Percentiles rank a stretch among this genome's conserved stretches.
phyloP scores from a whole-genome alignment of 2,888 invertebrate genomes.

The Xanthorhoe designata region DNA sequence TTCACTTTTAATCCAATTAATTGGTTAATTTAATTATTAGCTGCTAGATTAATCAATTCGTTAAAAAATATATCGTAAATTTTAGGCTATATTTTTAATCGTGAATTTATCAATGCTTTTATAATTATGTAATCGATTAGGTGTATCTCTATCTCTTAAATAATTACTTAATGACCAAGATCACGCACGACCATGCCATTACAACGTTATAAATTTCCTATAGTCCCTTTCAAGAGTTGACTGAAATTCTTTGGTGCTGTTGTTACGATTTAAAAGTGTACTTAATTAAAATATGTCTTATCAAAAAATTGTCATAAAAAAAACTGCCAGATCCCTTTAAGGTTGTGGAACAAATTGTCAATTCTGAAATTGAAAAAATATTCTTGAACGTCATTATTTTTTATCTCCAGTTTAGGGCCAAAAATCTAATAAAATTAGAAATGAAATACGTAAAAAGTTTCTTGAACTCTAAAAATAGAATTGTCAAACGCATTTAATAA shows the following conservation, averaged over 20 bases:
- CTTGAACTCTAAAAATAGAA: conserved; percentile 29
- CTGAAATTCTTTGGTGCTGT: not conserved
- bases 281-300: not conserved
- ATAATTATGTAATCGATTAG: conserved; percentile 2
- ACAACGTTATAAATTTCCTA: not conserved
- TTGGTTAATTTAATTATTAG: conserved; percentile 19
- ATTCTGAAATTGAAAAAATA: too few species aligned
- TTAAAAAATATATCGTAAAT: not conserved
- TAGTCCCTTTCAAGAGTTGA: not conserved
- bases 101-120: not conserved
- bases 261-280: not conserved
- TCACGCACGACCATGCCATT: not conserved
- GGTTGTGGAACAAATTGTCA: too few species aligned
- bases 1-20: conserved; percentile 9
- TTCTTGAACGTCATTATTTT: too few species aligned
- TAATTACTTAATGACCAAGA: not conserved
- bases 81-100: not conserved
- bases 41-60: conserved; percentile 18
- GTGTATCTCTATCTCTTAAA: not conserved
- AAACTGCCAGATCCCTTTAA: not conserved
- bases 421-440: conserved; percentile 30
- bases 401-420: not conserved
- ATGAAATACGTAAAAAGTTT: conserved; percentile 29
- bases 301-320: not conserved
- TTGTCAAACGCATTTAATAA: not conserved